Conservation (phyloP, 2,797 vertebrate species). For the Cossypha dichroa region DNA sequence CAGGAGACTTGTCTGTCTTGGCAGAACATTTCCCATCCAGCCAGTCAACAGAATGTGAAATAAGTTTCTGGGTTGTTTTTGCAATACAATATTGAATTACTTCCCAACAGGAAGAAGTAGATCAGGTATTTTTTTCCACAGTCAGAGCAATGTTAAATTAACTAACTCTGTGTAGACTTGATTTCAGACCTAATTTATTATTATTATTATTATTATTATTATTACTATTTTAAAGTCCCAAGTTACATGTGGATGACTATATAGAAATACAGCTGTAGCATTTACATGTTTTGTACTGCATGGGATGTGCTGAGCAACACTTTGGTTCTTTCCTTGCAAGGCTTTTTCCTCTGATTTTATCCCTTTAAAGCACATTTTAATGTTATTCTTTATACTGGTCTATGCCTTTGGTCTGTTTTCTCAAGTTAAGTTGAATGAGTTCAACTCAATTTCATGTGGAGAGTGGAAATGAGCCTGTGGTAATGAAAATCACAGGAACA, state of each 20-base stretch:
- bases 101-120: not conserved
- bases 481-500: not conserved
- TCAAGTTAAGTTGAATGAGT: not conserved
- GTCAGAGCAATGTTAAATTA: not conserved
- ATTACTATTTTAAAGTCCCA: not conserved
- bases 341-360: not conserved
- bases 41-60: not conserved
- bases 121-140: not conserved
- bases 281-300: not conserved
- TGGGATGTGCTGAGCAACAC: not conserved
- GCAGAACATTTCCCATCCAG: not conserved
- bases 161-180: not conserved
- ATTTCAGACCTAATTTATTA: not conserved
- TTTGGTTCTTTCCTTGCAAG: not conserved
- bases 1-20: not conserved
- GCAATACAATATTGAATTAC: not conserved
- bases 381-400: not conserved
- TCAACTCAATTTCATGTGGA: not conserved
- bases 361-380: not conserved
- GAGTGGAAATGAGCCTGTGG: not conserved
- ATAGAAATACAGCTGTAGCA: not conserved
- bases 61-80: not conserved
- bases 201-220: no score
- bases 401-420: not conserved
- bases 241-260: fast-evolving